Conservation (phyloP, 2,113 vertebrate species). For the Calidris pugnax region DNA sequence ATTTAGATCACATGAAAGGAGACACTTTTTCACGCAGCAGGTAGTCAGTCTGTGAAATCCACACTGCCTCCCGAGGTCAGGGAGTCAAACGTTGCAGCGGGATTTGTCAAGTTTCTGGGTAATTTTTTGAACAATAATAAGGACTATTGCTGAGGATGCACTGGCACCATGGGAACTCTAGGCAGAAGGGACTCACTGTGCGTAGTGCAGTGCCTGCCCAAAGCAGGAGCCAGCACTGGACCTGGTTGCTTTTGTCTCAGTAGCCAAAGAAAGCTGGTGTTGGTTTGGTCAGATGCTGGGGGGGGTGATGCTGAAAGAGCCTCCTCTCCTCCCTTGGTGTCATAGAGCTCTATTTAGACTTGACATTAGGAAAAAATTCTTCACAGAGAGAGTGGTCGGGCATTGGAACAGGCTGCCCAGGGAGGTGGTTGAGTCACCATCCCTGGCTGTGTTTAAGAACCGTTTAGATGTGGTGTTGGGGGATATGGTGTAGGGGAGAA, state of each 20-base stretch:
- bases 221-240: background rate
- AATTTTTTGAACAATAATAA: background rate
- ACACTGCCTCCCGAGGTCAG: slow-evolving; percentile 55
- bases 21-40: slow-evolving; percentile 60
- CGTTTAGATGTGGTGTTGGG: too few species aligned
- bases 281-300: background rate
- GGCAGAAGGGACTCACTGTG: background rate
- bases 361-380: too few species aligned
- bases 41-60: slow-evolving; percentile 63
- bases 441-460: too few species aligned
- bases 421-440: too few species aligned
- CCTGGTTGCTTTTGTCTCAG: background rate
- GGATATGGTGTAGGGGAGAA: too few species aligned
- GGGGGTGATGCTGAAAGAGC: background rate
- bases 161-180: background rate
- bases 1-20: slow-evolving; percentile 67
- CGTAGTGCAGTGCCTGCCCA: background rate
- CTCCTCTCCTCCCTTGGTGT: background rate
- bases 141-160: background rate
- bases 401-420: too few species aligned
- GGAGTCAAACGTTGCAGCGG: slow-evolving; percentile 13
- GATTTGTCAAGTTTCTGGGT: slow-evolving; percentile 16
- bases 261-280: background rate
- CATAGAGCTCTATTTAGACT: background rate
- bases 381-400: too few species aligned